phyloP scores from a whole-genome alignment of 2,797 vertebrate species.

The Lophius americanus region DNA sequence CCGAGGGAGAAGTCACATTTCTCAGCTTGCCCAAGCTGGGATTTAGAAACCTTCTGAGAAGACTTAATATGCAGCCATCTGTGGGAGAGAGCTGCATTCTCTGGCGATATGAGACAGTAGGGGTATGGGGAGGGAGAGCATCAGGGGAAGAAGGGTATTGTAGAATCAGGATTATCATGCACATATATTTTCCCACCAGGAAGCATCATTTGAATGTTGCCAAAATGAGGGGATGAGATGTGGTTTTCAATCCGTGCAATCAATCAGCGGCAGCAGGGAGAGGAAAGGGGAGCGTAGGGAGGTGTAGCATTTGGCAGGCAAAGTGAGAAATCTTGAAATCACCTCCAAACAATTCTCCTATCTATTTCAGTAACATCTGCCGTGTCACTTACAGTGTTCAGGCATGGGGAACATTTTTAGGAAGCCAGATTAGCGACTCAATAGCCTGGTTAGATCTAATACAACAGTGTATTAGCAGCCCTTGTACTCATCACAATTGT shows the following conservation, averaged over 20 bases:
- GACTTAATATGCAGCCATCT: conserved; percentile 51
- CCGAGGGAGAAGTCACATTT: background rate
- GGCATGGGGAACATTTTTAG: background rate
- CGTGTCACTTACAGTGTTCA: too few relatives aligned
- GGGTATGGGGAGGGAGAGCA: conserved; percentile 8
- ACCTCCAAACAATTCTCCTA: background rate
- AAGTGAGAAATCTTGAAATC: background rate
- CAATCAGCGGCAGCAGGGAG: background rate
- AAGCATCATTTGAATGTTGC: background rate
- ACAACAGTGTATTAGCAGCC: too few relatives aligned
- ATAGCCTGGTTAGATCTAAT: too few relatives aligned
- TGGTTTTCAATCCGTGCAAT: background rate
- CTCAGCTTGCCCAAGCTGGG: conserved; percentile 15
- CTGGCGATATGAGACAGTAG: conserved; percentile 23
- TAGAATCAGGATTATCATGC: conserved; percentile 21
- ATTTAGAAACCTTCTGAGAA: conserved; percentile 57
- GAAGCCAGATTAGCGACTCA: too few relatives aligned
- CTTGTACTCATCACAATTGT: too few relatives aligned
- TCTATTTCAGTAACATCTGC: background rate
- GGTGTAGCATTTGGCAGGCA: background rate
- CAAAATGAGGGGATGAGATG: background rate
- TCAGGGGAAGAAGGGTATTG: background rate
- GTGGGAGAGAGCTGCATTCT: conserved; percentile 30
- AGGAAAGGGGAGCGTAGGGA: background rate
- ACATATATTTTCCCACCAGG: background rate